Evolutionary conservation across 2,113 vertebrate genomes (phyloP).

Genomic region (Procapra przewalskii): DNA sequence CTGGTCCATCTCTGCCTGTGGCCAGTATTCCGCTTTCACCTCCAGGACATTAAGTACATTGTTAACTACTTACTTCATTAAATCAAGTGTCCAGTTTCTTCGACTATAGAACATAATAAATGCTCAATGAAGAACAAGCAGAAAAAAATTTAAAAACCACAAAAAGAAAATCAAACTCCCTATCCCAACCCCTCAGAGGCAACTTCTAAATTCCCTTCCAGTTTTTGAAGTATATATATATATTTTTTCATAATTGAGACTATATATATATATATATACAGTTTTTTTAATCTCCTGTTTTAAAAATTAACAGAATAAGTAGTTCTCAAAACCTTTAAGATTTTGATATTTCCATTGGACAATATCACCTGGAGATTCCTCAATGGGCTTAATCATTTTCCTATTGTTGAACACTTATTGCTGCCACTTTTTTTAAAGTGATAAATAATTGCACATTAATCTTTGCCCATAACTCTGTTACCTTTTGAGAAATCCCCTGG

Average conservation of each 20-base stretch:
- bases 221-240: background rate
- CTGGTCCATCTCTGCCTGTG: background rate
- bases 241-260: background rate
- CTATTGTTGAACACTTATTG: background rate
- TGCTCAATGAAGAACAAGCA: background rate
- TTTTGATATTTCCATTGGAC: background rate
- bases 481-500: background rate
- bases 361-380: background rate
- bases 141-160: background rate
- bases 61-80: background rate
- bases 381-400: background rate
- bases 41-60: background rate
- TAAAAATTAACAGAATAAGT: background rate
- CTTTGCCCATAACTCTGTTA: background rate
- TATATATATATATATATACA: background rate
- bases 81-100: background rate
- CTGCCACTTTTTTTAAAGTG: background rate
- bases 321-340: background rate
- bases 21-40: background rate
- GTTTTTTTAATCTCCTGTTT: background rate
- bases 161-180: background rate
- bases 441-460: background rate
- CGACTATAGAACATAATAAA: background rate
- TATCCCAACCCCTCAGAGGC: background rate
- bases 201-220: background rate